These are phyloP conservation scores for Neodontobutis hainanensis DNA, from an alignment of 2,113 vertebrate species.

Conservation along the genomic window DNA sequence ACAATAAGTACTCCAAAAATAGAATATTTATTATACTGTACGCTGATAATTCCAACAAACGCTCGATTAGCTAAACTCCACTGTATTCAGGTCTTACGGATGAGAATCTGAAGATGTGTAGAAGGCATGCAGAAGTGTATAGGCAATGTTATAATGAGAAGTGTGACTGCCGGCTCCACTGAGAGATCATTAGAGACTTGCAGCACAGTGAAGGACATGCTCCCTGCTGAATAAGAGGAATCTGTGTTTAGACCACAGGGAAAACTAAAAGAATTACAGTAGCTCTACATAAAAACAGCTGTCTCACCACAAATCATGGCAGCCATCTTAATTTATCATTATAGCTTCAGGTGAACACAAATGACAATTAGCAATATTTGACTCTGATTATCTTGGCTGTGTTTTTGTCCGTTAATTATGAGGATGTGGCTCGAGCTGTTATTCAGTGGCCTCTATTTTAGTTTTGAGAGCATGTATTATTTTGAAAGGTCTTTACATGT, in stretches of 20 bases:
- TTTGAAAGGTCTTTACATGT: slow-evolving; percentile 24
- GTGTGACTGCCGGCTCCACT: slow-evolving; percentile 50
- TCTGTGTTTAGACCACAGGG: slow-evolving; percentile 39
- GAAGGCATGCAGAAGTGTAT: slow-evolving; percentile 13
- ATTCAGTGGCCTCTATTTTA: slow-evolving; percentile 8
- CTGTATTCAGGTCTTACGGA: neutral
- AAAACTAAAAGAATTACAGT: slow-evolving; percentile 25
- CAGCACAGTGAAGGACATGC: slow-evolving; percentile 46
- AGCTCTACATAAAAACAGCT: slow-evolving; percentile 14
- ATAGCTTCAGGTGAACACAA: slow-evolving; percentile 13
- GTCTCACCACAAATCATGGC: slow-evolving; percentile 2
- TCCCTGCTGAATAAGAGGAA: slow-evolving; percentile 67
- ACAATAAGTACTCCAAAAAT: neutral
- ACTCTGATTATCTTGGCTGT: neutral
- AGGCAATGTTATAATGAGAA: slow-evolving; percentile 44
- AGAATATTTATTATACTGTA: neutral
- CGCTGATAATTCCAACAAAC: neutral
- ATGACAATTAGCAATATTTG: slow-evolving; percentile 29
- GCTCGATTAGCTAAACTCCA: neutral
- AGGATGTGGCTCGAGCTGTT: slow-evolving; percentile 1
- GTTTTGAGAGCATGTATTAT: slow-evolving; percentile 45
- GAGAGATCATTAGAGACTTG: slow-evolving; percentile 74
- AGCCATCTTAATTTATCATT: slow-evolving; percentile 26
- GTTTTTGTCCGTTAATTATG: slow-evolving; percentile 14
- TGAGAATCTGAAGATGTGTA: neutral